These are phyloP conservation scores for Melanchra persicariae DNA, from an alignment of 2,888 invertebrate species.

Conservation along the genomic window DNA sequence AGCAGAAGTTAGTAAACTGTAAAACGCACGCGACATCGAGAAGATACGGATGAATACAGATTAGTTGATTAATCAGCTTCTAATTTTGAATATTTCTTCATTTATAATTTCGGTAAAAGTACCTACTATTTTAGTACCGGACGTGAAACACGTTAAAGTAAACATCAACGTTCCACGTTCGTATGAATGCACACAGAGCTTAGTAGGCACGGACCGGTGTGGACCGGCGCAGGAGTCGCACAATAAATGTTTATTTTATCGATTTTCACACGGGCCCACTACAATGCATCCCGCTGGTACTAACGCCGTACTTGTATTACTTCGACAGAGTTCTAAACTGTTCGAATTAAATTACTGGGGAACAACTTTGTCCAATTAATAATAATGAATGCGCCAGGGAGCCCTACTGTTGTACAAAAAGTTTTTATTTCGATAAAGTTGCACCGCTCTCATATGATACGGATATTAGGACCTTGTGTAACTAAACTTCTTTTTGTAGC, in stretches of 20 bases:
- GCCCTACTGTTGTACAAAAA: constrained; percentile 81
- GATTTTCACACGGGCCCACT: constrained; percentile 88
- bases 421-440: constrained; percentile 86
- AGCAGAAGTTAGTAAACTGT: neutral
- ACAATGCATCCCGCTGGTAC: constrained; percentile 81
- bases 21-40: constrained; percentile 21
- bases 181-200: constrained; percentile 45
- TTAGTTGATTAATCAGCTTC: constrained; percentile 34
- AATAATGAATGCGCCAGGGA: constrained; percentile 85
- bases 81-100: constrained; percentile 46
- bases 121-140: constrained; percentile 12
- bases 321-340: constrained; percentile 82
- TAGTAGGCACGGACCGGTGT: neutral
- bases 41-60: constrained; percentile 45
- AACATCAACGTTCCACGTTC: constrained; percentile 53
- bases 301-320: constrained; percentile 69
- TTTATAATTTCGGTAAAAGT: constrained; percentile 26
- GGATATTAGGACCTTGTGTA: constrained; percentile 80
- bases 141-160: constrained; percentile 28
- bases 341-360: constrained; percentile 81
- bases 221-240: constrained; percentile 70
- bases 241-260: constrained; percentile 88
- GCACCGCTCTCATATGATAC: constrained; percentile 76
- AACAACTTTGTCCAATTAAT: constrained; percentile 87
- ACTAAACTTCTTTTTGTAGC: constrained; percentile 72